phyloP scores from a whole-genome alignment of 2,113 vertebrate species.

The Ailuropoda melanoleuca region DNA sequence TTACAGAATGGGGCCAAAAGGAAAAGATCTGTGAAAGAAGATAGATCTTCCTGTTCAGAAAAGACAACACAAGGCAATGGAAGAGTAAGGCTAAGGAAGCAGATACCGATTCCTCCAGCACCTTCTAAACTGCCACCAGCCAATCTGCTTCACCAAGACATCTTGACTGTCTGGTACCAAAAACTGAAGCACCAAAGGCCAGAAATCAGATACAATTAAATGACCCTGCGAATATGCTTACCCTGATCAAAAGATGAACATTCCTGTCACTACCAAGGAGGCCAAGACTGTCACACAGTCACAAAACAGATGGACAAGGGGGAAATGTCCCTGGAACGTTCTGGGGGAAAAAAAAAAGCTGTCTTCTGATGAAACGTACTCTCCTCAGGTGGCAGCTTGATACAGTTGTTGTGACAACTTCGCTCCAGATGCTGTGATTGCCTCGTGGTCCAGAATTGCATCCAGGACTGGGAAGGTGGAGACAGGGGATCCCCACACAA shows the following conservation, averaged over 20 bases:
- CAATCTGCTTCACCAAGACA: conserved; percentile 47
- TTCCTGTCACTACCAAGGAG: conserved; percentile 43
- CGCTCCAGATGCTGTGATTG: not conserved
- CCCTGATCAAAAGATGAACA: conserved; percentile 40
- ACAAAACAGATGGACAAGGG: not conserved
- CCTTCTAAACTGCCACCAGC: conserved; percentile 22
- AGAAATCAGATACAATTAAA: conserved; percentile 65
- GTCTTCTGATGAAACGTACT: not conserved
- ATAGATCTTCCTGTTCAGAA: not conserved
- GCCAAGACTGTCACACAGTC: not conserved
- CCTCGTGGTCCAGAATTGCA: conserved; percentile 49
- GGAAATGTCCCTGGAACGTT: not conserved
- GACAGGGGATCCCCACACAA: rapidly evolving
- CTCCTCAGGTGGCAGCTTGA: not conserved
- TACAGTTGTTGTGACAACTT: not conserved
- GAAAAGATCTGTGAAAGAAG: not conserved
- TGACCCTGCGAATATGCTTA: conserved; percentile 45
- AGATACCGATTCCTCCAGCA: not conserved
- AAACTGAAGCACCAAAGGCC: conserved; percentile 59
- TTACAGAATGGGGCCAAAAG: not conserved
- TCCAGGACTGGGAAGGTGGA: not conserved
- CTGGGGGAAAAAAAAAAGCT: not conserved
- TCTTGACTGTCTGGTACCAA: conserved; percentile 49
- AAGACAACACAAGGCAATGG: not conserved
- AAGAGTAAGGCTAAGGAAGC: not conserved